Percentiles rank a stretch among this genome's conserved stretches.
Evolutionary conservation across 2,888 invertebrate genomes (phyloP).

Genomic region (Eudasyphora cyanicolor): DNA sequence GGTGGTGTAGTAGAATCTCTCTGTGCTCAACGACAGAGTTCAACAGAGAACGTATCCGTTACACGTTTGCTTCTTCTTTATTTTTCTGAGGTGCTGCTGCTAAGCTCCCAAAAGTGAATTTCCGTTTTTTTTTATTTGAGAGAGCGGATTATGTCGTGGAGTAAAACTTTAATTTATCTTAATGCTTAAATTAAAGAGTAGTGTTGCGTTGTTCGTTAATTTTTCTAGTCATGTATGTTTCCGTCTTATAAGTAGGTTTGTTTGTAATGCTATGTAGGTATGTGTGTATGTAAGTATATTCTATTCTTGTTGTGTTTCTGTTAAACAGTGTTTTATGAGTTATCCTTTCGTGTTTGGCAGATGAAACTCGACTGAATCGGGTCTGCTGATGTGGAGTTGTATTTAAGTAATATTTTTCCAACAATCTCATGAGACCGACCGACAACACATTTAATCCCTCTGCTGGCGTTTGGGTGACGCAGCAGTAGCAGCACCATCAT

Average conservation of each 20-base stretch:
- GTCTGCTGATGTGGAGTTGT: conserved; percentile 76
- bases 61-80: conserved; percentile 66
- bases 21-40: conserved; percentile 43
- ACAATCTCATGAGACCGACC: conserved; percentile 11
- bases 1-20: conserved; percentile 13
- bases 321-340: conserved; percentile 41
- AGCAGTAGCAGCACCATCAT: conserved; percentile 47
- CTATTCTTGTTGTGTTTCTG: background rate
- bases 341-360: conserved; percentile 72
- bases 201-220: background rate
- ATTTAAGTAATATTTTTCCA: conserved; percentile 75
- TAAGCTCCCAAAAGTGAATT: conserved; percentile 45
- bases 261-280: conserved; percentile 17
- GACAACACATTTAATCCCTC: conserved; percentile 62
- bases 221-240: no score
- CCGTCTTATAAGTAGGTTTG: conserved; percentile 36
- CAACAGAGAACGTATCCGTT: conserved; percentile 70
- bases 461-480: background rate
- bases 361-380: conserved; percentile 76
- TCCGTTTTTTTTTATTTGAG: conserved; percentile 49
- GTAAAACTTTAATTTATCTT: conserved; percentile 26
- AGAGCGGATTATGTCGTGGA: conserved; percentile 22
- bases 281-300: conserved; percentile 4
- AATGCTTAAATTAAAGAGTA: conserved; percentile 44
- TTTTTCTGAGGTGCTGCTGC: conserved; percentile 21